phyloP scores from a whole-genome alignment of 1,140 invertebrate species.

The Lycorma delicatula region DNA sequence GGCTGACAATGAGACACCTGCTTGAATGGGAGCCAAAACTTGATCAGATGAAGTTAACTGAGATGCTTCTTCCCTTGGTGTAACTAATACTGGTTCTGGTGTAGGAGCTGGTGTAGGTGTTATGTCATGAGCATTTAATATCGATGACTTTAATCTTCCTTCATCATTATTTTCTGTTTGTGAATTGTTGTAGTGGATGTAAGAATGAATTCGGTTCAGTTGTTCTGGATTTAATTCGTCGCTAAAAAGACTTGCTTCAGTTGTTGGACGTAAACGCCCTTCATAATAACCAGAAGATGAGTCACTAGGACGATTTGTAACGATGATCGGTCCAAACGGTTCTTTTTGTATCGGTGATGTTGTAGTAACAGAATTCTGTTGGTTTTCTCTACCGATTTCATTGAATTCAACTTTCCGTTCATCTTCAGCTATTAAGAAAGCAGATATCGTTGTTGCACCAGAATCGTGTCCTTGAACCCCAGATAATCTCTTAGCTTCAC shows the following conservation, averaged over 20 bases:
- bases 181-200: too few relatives aligned
- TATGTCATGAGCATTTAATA: too few relatives aligned
- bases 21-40: conserved; percentile 40
- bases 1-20: conserved; percentile 37
- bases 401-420: conserved; percentile 14
- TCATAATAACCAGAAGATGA: background rate
- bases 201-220: too few relatives aligned
- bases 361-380: too few relatives aligned
- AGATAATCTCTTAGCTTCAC: conserved; percentile 1
- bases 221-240: too few relatives aligned
- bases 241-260: too few relatives aligned
- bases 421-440: conserved; percentile 18
- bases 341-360: background rate
- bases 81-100: conserved; percentile 10
- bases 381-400: conserved; percentile 1
- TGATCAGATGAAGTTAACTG: conserved; percentile 29
- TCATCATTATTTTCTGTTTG: too few relatives aligned
- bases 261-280: too few relatives aligned
- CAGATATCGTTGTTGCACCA: conserved; percentile 20
- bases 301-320: background rate
- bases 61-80: background rate
- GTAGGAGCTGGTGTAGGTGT: conserved; percentile 1
- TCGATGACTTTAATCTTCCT: background rate
- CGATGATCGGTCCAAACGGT: conserved; percentile 12
- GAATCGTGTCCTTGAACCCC: background rate